Evolutionary conservation across 2,113 vertebrate species (phyloP).

Genomic region (Eira barbara): DNA sequence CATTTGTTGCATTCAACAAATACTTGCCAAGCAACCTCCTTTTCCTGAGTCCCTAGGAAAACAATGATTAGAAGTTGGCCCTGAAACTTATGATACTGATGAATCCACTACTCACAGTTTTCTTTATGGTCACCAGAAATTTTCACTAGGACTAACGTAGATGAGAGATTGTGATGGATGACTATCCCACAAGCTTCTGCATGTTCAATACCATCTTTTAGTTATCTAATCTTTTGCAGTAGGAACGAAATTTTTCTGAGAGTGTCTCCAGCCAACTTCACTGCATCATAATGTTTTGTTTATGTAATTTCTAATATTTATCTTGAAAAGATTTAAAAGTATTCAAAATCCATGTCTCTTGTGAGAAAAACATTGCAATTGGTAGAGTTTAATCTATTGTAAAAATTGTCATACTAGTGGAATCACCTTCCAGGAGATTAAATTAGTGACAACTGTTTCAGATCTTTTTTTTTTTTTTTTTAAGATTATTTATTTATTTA

Average conservation of each 20-base stretch:
- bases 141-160: neutral
- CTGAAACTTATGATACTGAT: neutral
- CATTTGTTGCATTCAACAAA: neutral
- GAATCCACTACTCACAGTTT: neutral
- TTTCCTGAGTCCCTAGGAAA: neutral
- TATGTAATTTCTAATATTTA: neutral
- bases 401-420: neutral
- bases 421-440: neutral
- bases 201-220: neutral
- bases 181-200: neutral
- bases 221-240: neutral
- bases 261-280: neutral
- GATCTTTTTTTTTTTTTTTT: neutral
- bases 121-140: neutral
- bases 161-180: neutral
- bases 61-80: neutral
- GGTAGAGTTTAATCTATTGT: neutral
- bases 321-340: neutral
- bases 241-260: neutral
- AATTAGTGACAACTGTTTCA: neutral
- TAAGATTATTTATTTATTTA: too few relatives aligned
- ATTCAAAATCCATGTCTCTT: neutral
- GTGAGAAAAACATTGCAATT: neutral
- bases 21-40: neutral
- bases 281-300: neutral